Conservation (phyloP, 2,888 invertebrate genomes). For the Drosophila antonietae region DNA sequence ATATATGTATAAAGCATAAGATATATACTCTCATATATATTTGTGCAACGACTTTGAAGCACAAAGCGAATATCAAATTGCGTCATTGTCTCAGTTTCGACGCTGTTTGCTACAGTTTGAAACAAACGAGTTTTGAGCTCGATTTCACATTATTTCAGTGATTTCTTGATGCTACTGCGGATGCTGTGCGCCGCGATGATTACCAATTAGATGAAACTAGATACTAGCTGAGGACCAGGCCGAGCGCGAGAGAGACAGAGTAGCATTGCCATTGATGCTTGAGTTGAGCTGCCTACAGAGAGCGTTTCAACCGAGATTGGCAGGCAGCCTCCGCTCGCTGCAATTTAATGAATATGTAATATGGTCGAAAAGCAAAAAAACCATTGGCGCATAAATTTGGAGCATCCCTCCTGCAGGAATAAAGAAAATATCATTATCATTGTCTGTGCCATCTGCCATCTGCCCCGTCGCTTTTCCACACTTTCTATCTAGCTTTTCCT, state of each 20-base stretch:
- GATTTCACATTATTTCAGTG: conserved; percentile 43
- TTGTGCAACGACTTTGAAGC: conserved; percentile 47
- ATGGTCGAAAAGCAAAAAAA: conserved; percentile 18
- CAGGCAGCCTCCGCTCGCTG: conserved; percentile 18
- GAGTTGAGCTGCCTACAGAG: conserved; percentile 5
- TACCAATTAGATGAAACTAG: conserved; percentile 65
- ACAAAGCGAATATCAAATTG: conserved; percentile 28
- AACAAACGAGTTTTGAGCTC: conserved; percentile 55
- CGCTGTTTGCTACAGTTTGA: conserved; percentile 18
- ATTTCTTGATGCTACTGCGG: conserved; percentile 21
- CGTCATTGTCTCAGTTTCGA: conserved; percentile 38
- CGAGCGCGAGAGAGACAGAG: background rate
- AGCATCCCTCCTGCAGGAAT: conserved; percentile 53
- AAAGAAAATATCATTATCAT: conserved; percentile 62
- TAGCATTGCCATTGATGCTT: conserved; percentile 32
- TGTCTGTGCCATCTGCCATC: conserved; percentile 56
- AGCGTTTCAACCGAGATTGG: conserved; percentile 37
- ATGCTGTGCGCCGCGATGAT: conserved; percentile 36
- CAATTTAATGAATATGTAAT: conserved; percentile 80
- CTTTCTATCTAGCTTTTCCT: conserved; percentile 11
- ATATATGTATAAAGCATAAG: background rate
- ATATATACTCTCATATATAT: conserved; percentile 23
- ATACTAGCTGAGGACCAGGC: background rate
- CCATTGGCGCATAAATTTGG: conserved; percentile 58
- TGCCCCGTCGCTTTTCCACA: conserved; percentile 16